Evolutionary conservation across 2,113 vertebrate species (phyloP), one percentile per base, ranked within the genome.

Genomic region (Corapipo altera): DNA sequence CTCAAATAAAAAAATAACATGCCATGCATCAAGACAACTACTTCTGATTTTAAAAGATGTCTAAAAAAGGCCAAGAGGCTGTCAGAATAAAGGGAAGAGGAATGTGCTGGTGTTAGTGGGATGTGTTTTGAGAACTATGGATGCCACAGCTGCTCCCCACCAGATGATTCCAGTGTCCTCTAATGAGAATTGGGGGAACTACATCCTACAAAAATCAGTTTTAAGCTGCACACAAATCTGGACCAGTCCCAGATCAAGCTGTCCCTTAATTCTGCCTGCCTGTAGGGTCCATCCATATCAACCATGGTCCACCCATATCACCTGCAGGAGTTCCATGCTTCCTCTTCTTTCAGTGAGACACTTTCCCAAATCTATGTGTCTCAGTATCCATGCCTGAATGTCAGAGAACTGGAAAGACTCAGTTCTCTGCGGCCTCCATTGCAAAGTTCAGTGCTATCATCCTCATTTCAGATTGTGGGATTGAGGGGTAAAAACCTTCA

Each of bases 241-340:
- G 10, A 71, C 5, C 30, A 70, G 6, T 62, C 18, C 8, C 5
- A 15, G 11, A 22, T 43, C 15, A 70, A 78, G 27, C 3, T 30
- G 6, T 33, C 9, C 39, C 24, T 49, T 17, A 62, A 13, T 1
- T 73, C 33, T 87, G 11, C 5, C 13, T 65, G 6, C 12, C 39
- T 64, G 7, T 39, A 44, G 7, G 8, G 13, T 51, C 15, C 0
- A 2, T 12, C 24, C 13, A 6, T 73, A 52, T 6, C 13, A 48
- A 16, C 0, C 12, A 11, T 1, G 11, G 14, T 35, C 12, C 9
- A 33, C 12, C 1, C 17, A 27, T 16, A 32, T 32, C 7, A 43
- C 5, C 1, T 9, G 1, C 0, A 5, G 37, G 27, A 75, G 5
- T 64, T 39, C 16, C 23, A 39, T 3, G 4, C 7, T 46, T 76